These are phyloP conservation scores for Romanogobio albipinnatus DNA, from an alignment of 2,113 vertebrate species.

Conservation along the genomic window DNA sequence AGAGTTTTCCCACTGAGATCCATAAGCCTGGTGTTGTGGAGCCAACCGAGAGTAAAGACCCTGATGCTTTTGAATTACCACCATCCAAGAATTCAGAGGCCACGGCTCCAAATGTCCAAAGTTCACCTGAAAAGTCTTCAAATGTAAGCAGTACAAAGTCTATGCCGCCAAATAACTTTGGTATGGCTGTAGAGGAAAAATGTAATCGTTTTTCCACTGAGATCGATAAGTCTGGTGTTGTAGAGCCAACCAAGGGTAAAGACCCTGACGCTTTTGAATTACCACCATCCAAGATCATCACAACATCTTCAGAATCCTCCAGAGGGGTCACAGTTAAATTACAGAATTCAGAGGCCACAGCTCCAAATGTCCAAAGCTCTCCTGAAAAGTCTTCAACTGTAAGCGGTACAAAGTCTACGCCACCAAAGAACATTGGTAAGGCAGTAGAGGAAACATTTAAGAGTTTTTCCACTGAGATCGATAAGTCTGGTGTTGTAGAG, in stretches of 20 bases:
- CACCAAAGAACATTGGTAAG: neutral
- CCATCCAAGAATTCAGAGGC: neutral
- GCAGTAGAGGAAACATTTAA: neutral
- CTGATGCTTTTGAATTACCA: neutral
- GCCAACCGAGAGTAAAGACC: neutral
- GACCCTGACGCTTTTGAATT: neutral
- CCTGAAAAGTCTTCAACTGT: conserved; percentile 2
- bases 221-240: neutral
- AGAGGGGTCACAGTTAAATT: neutral
- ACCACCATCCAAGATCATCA: neutral
- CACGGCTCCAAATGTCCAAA: neutral
- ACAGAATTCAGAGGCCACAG: neutral
- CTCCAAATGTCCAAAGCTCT: neutral
- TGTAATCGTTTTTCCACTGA: neutral
- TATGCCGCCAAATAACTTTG: neutral
- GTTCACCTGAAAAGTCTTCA: conserved; percentile 13
- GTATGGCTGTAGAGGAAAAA: neutral
- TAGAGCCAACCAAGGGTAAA: neutral
- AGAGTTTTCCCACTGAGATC: neutral
- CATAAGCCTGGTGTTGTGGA: neutral
- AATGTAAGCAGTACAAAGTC: conserved; percentile 14
- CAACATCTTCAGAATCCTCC: conserved; percentile 6
- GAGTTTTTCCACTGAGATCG: neutral
- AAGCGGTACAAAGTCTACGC: conserved; percentile 7
- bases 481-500: neutral